phyloP scores from a whole-genome alignment of 53 echinoderm and acorn worm genomes.

The Patiria pectinifera region DNA sequence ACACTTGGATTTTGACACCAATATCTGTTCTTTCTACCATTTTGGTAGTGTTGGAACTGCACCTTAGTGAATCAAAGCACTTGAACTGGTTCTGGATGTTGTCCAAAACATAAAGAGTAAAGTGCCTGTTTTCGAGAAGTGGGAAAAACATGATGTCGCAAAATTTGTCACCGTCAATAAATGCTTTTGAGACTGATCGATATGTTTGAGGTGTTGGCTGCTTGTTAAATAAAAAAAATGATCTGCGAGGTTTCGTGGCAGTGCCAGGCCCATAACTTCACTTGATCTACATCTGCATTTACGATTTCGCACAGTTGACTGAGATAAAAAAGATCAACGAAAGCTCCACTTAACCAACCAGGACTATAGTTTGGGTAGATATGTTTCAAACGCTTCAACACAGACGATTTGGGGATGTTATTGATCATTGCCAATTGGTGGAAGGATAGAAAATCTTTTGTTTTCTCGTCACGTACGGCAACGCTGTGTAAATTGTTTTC shows the following conservation, averaged over 20 bases:
- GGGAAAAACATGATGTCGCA: too few species aligned
- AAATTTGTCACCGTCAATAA: too few species aligned
- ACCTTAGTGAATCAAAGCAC: too few species aligned
- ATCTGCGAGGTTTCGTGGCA: not conserved
- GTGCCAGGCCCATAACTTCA: not conserved
- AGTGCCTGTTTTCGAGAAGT: too few species aligned
- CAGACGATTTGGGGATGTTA: not conserved
- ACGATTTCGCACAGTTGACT: slow-evolving; percentile 15
- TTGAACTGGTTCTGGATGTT: too few species aligned
- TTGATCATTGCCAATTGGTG: slow-evolving; percentile 21
- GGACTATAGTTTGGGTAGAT: not conserved
- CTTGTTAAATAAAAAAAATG: not conserved
- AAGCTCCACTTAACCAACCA: slow-evolving; percentile 4
- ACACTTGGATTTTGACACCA: too few species aligned
- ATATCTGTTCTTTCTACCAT: too few species aligned
- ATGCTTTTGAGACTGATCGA: slow-evolving; percentile 1
- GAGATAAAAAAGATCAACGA: slow-evolving; percentile 7
- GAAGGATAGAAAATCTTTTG: slow-evolving; percentile 21
- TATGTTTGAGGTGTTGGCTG: slow-evolving; percentile 14
- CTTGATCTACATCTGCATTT: not conserved
- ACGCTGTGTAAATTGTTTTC: slow-evolving; percentile 9
- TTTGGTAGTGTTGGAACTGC: too few species aligned
- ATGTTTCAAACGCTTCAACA: slow-evolving; percentile 15
- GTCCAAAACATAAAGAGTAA: too few species aligned
- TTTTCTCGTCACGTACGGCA: slow-evolving; percentile 10